phyloP scores from a whole-genome alignment of 2,113 vertebrate genomes.

The Phrynosoma platyrhinos region DNA sequence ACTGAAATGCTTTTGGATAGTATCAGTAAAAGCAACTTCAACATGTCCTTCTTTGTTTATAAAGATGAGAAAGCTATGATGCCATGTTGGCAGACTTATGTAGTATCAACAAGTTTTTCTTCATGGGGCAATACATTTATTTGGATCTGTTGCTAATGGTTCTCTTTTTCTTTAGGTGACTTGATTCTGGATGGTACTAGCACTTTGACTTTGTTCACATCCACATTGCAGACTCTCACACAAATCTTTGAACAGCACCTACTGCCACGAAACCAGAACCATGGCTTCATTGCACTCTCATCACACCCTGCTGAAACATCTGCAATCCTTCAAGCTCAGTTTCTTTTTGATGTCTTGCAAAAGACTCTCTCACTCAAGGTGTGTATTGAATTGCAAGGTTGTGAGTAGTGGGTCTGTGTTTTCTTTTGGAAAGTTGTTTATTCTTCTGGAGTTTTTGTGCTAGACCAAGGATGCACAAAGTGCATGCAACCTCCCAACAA shows the following conservation, averaged over 20 bases:
- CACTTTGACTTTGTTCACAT: slow-evolving; percentile 86
- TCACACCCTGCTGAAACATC: slow-evolving; percentile 91
- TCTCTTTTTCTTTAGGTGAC: slow-evolving; percentile 79
- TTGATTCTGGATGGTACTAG: slow-evolving; percentile 89
- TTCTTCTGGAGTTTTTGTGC: neutral
- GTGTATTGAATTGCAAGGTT: neutral
- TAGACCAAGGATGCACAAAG: neutral
- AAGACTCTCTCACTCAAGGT: slow-evolving; percentile 95
- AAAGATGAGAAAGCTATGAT: neutral
- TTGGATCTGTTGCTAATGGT: slow-evolving; percentile 9
- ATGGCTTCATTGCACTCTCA: slow-evolving; percentile 93
- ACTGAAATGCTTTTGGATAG: neutral
- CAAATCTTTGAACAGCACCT: slow-evolving; percentile 90
- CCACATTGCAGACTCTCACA: slow-evolving; percentile 88
- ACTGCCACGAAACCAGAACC: slow-evolving; percentile 85
- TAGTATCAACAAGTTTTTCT: neutral
- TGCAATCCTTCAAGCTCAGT: slow-evolving; percentile 90
- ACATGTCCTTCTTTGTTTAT: neutral
- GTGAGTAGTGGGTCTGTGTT: neutral
- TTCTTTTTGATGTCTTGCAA: slow-evolving; percentile 94
- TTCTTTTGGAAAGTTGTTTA: neutral
- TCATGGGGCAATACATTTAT: neutral
- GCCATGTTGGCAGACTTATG: neutral
- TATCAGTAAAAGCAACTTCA: neutral
- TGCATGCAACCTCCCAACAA: too few relatives aligned